These are phyloP conservation scores for Tiliacea aurago DNA, from an alignment of 2,888 invertebrate species.

Conservation along the genomic window DNA sequence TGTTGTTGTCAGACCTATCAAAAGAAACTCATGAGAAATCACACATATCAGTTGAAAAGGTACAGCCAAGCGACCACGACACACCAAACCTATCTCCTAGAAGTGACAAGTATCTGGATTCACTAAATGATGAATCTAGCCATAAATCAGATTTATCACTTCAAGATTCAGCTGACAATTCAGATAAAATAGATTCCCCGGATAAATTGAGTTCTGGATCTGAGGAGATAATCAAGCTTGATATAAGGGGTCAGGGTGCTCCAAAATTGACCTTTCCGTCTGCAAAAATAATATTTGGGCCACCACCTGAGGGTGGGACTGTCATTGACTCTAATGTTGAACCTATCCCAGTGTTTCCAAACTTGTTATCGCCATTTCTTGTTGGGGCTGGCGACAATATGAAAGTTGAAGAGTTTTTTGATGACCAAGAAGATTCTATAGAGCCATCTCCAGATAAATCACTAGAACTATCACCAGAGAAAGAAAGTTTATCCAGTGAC, in stretches of 20 bases:
- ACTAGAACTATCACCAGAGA: conserved; percentile 56
- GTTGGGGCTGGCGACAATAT: conserved; percentile 78
- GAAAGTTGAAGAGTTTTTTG: conserved; percentile 79
- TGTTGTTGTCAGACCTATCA: conserved; percentile 80
- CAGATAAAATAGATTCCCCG: conserved; percentile 69
- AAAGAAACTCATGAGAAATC: conserved; percentile 72
- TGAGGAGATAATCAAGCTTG: conserved; percentile 88
- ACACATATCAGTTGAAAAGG: conserved; percentile 47
- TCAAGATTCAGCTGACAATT: conserved; percentile 67
- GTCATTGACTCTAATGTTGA: conserved; percentile 77
- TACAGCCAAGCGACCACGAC: conserved; percentile 64
- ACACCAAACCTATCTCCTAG: conserved; percentile 75
- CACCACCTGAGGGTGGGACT: conserved; percentile 83
- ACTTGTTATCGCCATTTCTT: conserved; percentile 83
- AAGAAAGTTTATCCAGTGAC: conserved; percentile 68
- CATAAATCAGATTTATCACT: conserved; percentile 69
- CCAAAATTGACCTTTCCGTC: conserved; percentile 81
- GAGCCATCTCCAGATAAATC: conserved; percentile 64
- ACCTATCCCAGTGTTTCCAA: conserved; percentile 80
- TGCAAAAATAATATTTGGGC: conserved; percentile 86
- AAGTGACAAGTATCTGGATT: conserved; percentile 82
- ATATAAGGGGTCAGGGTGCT: conserved; percentile 85
- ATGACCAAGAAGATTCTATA: conserved; percentile 65
- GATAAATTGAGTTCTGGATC: conserved; percentile 81
- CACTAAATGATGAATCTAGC: conserved; percentile 81